Percentiles rank a stretch among this genome's conserved stretches.
Conservation (phyloP, 2,797 vertebrate genomes). For the Paedocypris micromegethes region DNA sequence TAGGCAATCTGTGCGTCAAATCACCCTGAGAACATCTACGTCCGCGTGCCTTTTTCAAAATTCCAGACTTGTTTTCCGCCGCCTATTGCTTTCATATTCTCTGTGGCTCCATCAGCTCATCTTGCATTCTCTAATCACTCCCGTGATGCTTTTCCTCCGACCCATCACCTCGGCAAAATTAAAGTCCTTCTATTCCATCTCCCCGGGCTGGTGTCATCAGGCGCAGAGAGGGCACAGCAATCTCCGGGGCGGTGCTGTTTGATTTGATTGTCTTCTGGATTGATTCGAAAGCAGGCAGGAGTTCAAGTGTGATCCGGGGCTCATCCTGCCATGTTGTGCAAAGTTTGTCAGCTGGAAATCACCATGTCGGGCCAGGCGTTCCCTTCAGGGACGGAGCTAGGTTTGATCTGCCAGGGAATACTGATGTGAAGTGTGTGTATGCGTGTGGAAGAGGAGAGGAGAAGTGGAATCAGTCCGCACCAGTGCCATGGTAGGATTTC, state of each 20-base stretch:
- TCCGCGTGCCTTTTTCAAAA: slow-evolving; percentile 20
- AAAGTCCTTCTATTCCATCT: slow-evolving; percentile 56
- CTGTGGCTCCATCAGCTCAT: slow-evolving; percentile 23
- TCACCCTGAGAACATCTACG: neutral
- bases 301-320: slow-evolving; percentile 56
- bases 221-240: slow-evolving; percentile 7
- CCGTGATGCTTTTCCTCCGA: slow-evolving; percentile 36
- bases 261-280: slow-evolving; percentile 56
- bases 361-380: slow-evolving; percentile 48
- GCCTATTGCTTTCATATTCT: neutral
- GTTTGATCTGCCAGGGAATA: slow-evolving; percentile 25
- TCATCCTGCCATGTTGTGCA: slow-evolving; percentile 58
- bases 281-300: slow-evolving; percentile 46
- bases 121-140: slow-evolving; percentile 46
- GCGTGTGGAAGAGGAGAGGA: neutral
- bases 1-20: neutral
- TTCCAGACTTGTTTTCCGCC: neutral
- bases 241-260: slow-evolving; percentile 31
- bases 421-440: slow-evolving; percentile 27
- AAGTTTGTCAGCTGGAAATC: slow-evolving; percentile 65
- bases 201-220: slow-evolving; percentile 35
- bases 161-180: slow-evolving; percentile 53
- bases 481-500: no score
- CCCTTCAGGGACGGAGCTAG: slow-evolving; percentile 43
- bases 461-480: neutral